Evolutionary conservation across 1,140 invertebrate genomes (phyloP).

Genomic region (Procambarus clarkii): DNA sequence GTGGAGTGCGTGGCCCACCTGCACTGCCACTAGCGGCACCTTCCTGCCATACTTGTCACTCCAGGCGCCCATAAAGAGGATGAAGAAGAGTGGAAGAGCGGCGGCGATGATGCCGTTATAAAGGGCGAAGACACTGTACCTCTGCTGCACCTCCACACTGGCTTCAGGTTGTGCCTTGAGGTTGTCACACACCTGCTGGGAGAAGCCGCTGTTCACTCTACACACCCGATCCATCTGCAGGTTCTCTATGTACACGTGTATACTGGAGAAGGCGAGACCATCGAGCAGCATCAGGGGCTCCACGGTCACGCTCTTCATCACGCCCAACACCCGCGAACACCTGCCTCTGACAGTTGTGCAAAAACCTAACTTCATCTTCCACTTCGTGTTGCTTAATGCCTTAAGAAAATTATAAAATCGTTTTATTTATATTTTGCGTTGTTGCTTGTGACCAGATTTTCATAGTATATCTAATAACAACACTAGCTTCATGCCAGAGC

Average conservation of each 20-base stretch:
- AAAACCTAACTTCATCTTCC: too few relatives aligned
- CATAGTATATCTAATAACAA: too few relatives aligned
- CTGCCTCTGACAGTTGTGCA: neutral
- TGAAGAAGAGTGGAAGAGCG: slow-evolving; percentile 57
- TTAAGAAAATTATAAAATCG: too few relatives aligned
- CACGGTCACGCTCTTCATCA: slow-evolving; percentile 29
- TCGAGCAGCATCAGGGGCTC: slow-evolving; percentile 60
- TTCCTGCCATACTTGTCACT: slow-evolving; percentile 61
- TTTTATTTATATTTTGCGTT: too few relatives aligned
- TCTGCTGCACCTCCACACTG: slow-evolving; percentile 57
- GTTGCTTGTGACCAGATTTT: too few relatives aligned
- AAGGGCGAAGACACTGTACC: slow-evolving; percentile 49
- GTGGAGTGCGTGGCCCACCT: slow-evolving; percentile 57
- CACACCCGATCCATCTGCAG: slow-evolving; percentile 61
- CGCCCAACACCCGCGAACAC: neutral
- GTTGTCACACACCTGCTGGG: slow-evolving; percentile 25
- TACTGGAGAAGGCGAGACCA: slow-evolving; percentile 56
- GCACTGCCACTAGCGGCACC: slow-evolving; percentile 56
- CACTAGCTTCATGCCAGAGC: neutral
- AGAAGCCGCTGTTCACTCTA: slow-evolving; percentile 9
- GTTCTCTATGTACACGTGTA: slow-evolving; percentile 66
- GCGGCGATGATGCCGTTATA: slow-evolving; percentile 61
- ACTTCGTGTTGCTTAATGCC: too few relatives aligned
- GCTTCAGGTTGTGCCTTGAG: slow-evolving; percentile 39
- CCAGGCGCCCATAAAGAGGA: slow-evolving; percentile 64